Conservation (phyloP, 2,113 vertebrate genomes). For the Syrrhaptes paradoxus region DNA sequence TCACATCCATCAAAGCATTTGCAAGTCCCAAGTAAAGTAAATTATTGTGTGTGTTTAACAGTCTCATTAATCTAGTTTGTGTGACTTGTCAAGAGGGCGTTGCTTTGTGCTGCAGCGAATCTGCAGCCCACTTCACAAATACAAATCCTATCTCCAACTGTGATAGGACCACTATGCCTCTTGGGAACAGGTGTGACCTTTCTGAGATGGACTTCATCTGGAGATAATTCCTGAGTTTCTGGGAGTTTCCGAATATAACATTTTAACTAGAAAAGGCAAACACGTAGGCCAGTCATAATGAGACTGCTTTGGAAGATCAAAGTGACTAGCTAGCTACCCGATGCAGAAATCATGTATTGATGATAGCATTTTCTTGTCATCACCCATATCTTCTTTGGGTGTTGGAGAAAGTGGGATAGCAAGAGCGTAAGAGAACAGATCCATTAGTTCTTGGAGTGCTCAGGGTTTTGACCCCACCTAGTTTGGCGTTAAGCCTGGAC, state of each 20-base stretch:
- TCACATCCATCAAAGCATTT: neutral
- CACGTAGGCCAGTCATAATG: neutral
- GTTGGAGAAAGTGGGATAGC: neutral
- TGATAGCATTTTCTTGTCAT: neutral
- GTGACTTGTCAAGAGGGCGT: neutral
- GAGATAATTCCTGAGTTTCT: neutral
- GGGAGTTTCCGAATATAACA: neutral
- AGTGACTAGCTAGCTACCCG: neutral
- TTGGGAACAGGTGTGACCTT: neutral
- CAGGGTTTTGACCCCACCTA: neutral
- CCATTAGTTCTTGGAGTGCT: neutral
- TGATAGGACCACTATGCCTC: neutral
- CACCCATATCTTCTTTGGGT: neutral
- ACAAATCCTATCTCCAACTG: neutral
- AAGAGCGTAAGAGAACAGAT: neutral
- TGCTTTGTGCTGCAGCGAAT: neutral
- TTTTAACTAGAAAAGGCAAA: neutral
- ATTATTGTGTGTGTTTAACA: conserved; percentile 3
- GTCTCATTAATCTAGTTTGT: conserved; percentile 20
- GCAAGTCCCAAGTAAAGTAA: neutral
- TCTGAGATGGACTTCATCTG: neutral
- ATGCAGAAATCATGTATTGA: neutral
- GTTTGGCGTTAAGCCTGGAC: neutral
- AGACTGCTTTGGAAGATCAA: neutral
- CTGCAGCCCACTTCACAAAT: neutral